Evolutionary conservation across 2,888 invertebrate species (phyloP), one percentile per base, ranked within the genome.

Genomic region (Eudasyphora cyanicolor): DNA sequence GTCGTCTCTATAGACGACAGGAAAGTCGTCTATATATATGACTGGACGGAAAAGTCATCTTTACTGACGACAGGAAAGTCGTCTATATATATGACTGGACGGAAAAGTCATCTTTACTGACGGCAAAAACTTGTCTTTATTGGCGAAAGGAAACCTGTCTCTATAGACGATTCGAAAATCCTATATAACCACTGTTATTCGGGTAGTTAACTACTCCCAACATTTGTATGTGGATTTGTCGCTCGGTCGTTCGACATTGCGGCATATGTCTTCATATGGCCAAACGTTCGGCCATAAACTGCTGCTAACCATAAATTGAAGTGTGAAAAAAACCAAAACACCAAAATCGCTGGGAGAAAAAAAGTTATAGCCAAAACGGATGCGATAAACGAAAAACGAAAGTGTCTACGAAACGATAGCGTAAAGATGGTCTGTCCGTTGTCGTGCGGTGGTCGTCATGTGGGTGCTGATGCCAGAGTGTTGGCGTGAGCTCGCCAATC

Each of bases 271-370:
- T 64, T 38, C 64, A 64, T 45, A 70, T 70, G 49, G 3, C 27
- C 29, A 29, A 7, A 1, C 14, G 17, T 35, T 12, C 32, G 29
- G 38, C 54, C 70, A 71, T 71, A 54, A 71, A 71, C 51, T 54
- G 54, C 54, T 71, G 57, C 57, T 73, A 57, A 73, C 71, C 71
- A 73, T 73, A 73, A 73, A 73, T 73, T 73, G 54, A 57, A 57
- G 71, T 73, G 71, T 38, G 71, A 57, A 57, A 54, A 24, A 14
- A 64, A 38, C 64, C 3, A 29, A 32, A 62, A 1, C 7, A 51
- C 24, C 10, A 4, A 24, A 60, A 27, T 14, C 7, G 42, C 21
- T 17, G 21, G 38, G 35, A 35, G 1, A 67, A 67, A 21, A 64
- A 38, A 67, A 42, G 67, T 64, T 64, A 38, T 38, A 17, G 12